Evolutionary conservation across 2,888 invertebrate species (phyloP).

Genomic region (Metellina segmentata): DNA sequence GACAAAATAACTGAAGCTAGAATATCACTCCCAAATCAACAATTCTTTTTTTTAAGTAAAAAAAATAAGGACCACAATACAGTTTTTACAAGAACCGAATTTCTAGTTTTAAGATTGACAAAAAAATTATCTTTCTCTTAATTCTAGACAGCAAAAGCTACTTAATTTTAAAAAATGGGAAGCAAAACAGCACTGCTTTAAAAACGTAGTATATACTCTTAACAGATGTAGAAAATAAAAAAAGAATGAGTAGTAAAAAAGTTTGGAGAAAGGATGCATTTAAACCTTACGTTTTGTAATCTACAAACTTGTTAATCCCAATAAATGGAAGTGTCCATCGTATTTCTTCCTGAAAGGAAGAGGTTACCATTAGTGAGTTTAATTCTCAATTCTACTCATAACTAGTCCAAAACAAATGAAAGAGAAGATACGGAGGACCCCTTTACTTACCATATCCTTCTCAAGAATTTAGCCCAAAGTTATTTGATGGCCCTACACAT

Average conservation of each 20-base stretch:
- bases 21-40: constrained; percentile 44
- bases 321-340: constrained; percentile 75
- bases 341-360: constrained; percentile 77
- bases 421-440: constrained; percentile 73
- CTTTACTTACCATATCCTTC: constrained; percentile 71
- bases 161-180: constrained; percentile 49
- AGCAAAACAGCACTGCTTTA: constrained; percentile 72
- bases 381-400: constrained; percentile 66
- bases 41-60: neutral
- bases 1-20: constrained; percentile 57
- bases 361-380: constrained; percentile 76
- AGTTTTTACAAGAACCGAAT: constrained; percentile 45
- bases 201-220: constrained; percentile 51
- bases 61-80: constrained; percentile 27
- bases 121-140: constrained; percentile 13
- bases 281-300: constrained; percentile 76
- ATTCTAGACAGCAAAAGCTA: constrained; percentile 70
- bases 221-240: constrained; percentile 57
- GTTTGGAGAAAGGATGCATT: constrained; percentile 74
- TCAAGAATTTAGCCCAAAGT: constrained; percentile 17
- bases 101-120: constrained; percentile 20
- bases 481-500: too few relatives aligned
- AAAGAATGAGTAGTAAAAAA: constrained; percentile 73
- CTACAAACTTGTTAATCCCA: constrained; percentile 76
- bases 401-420: constrained; percentile 76